Conservation (phyloP, 2,113 vertebrate species). For the Dipodomys merriami region DNA sequence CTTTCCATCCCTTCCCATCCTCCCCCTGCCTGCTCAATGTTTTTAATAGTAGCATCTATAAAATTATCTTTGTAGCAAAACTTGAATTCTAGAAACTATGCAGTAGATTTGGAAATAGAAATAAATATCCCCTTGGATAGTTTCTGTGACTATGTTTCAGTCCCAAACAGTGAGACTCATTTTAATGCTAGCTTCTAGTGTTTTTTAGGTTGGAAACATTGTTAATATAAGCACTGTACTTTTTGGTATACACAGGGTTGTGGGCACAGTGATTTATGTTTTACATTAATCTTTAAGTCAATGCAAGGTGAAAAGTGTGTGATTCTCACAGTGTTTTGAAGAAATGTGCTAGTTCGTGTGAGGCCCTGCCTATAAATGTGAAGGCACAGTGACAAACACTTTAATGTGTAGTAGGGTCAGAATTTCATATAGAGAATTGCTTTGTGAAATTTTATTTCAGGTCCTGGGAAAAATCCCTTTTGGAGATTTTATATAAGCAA, state of each 20-base stretch:
- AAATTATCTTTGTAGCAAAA: conserved; percentile 27
- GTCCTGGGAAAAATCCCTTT: conserved; percentile 27
- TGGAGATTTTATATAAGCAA: neutral
- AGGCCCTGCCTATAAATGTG: neutral
- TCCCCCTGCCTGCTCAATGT: too few relatives aligned
- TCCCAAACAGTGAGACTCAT: neutral
- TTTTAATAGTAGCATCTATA: neutral
- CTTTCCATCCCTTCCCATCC: too few relatives aligned
- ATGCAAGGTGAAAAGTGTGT: neutral
- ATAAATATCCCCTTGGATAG: neutral
- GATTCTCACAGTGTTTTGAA: neutral
- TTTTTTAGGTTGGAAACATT: neutral
- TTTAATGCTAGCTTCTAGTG: neutral
- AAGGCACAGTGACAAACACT: neutral
- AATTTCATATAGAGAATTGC: conserved; percentile 8
- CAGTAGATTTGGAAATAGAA: neutral
- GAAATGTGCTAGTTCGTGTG: neutral
- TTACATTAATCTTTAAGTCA: neutral
- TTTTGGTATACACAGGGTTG: neutral
- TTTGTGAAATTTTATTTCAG: conserved; percentile 21
- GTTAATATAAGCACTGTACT: neutral
- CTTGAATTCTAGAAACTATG: conserved; percentile 42
- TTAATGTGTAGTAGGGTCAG: neutral
- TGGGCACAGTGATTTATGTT: neutral
- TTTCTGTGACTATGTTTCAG: neutral